A percentile compares a stretch with the other conserved stretches of the same genome.
phyloP scores from a whole-genome alignment of 1,140 invertebrate genomes.

The Bilobella aurantiaca region DNA sequence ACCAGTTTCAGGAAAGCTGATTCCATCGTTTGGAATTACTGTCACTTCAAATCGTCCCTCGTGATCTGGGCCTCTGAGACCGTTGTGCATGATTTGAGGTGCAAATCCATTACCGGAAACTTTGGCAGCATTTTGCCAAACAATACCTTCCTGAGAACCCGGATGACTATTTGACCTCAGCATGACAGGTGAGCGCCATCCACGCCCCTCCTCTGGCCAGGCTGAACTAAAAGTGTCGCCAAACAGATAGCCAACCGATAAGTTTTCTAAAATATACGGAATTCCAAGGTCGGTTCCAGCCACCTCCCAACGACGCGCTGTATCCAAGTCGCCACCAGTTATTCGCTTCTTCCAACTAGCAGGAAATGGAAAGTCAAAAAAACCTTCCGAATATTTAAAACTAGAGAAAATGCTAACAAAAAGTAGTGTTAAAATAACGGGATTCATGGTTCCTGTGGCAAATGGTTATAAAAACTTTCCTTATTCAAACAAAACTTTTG shows the following conservation, averaged over 20 bases:
- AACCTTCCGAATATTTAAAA: background rate
- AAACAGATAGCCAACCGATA: background rate
- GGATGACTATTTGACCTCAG: background rate
- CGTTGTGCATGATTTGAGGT: background rate
- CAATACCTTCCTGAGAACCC: background rate
- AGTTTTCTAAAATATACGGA: background rate
- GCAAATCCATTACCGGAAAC: background rate
- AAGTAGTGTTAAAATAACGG: no score
- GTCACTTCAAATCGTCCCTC: background rate
- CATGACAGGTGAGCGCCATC: background rate
- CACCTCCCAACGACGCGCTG: background rate
- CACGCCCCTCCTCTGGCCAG: background rate
- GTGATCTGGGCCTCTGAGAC: background rate
- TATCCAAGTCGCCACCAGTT: background rate
- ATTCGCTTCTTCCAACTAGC: background rate
- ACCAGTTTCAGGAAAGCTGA: background rate
- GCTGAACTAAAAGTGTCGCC: background rate
- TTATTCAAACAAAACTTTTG: no score
- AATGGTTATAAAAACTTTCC: no score
- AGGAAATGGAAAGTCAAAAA: background rate
- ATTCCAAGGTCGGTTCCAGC: background rate
- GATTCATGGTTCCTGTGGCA: no score
- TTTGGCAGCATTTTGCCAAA: background rate
- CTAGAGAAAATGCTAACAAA: no score
- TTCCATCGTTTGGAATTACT: background rate